Base-by-base conservation (phyloP, 2,888 invertebrate genomes). In the Elegia similella region DNA sequence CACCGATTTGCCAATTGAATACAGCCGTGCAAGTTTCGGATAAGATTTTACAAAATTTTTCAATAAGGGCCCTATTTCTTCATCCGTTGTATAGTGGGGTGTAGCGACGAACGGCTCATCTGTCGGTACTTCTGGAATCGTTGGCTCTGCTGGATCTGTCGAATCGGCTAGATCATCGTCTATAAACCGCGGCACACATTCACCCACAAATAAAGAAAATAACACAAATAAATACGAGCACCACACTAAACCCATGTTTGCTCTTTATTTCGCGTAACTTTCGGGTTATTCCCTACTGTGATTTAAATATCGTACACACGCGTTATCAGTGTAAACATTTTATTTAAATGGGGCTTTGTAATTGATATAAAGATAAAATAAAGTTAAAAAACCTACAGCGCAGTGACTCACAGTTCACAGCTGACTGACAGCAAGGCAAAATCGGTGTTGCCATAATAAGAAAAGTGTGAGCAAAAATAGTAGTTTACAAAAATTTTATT, bases 1-100 rank as follows among this genome's bases (percentile, higher is more conserved):
- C 0, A 96, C 95, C 0, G 98, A 97, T 75, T 95, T 94, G 0
- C 99, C 99, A 52, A 98, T 94, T 6, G 93, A 94, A 70, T 95
- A 94, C 1, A 96, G 88, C 67, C 93, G 94, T 0, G 94, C 95
- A 54, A 96, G 82, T 60, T 94, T 87, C 38, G 97, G 96, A 83
- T 95, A 95, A 0, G 92, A 89, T 42, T 66, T 63, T 65, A 93
- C 93, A 32, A 97, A 84, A 43, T 93, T 86, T 43, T 92, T 84
- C 52, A 96, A 93, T 55, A 95, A 79, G 62, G 92, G 90, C 43
- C 94, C 93, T 46, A 97, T 85, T 61, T 96, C 95, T 32, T 94
- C 93, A 75, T 97, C 95, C 66, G 93, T 93, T 12, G 93, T 93
- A 77, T 97, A 97, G 63, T 93, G 92, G 0, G 94, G 92, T 55